These are phyloP conservation scores for Cardinalis cardinalis DNA, from an alignment of 2,113 vertebrate species.

Conservation along the genomic window DNA sequence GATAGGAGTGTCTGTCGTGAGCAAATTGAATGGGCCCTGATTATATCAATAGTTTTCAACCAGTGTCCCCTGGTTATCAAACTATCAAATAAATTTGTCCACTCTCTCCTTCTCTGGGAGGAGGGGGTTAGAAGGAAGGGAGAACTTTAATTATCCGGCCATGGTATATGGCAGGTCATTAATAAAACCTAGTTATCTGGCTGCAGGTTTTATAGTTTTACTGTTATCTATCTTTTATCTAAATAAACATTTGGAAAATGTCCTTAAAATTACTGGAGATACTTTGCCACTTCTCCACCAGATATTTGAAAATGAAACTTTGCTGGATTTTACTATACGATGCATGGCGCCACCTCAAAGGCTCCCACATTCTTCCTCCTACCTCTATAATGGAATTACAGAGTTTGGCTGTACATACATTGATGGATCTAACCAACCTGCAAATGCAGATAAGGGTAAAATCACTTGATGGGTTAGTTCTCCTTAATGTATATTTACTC, in stretches of 20 bases:
- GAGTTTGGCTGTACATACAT: conserved; percentile 74
- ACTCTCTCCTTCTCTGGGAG: conserved; percentile 76
- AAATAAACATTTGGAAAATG: conserved; percentile 91
- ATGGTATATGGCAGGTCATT: conserved; percentile 94
- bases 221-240: conserved; percentile 89
- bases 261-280: conserved; percentile 88
- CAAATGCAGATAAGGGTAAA: conserved; percentile 92
- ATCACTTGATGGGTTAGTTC: conserved; percentile 75
- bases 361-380: conserved; percentile 13
- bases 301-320: conserved; percentile 79
- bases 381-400: conserved; percentile 77
- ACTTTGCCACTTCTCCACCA: conserved; percentile 72
- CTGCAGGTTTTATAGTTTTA: conserved; percentile 78
- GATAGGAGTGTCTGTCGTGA: conserved; percentile 85
- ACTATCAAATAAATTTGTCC: conserved; percentile 96
- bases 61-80: conserved; percentile 93
- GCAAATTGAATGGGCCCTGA: conserved; percentile 89
- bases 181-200: conserved; percentile 98
- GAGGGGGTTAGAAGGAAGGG: conserved; percentile 67
- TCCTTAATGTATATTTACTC: conserved; percentile 83
- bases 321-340: conserved; percentile 43
- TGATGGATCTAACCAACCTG: conserved; percentile 94
- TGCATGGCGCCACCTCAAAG: not conserved
- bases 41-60: conserved; percentile 88
- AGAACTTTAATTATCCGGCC: conserved; percentile 94